These are phyloP conservation scores for Lasioglossum albipes DNA, from an alignment of 1,140 invertebrate genomes.

Conservation along the genomic window DNA sequence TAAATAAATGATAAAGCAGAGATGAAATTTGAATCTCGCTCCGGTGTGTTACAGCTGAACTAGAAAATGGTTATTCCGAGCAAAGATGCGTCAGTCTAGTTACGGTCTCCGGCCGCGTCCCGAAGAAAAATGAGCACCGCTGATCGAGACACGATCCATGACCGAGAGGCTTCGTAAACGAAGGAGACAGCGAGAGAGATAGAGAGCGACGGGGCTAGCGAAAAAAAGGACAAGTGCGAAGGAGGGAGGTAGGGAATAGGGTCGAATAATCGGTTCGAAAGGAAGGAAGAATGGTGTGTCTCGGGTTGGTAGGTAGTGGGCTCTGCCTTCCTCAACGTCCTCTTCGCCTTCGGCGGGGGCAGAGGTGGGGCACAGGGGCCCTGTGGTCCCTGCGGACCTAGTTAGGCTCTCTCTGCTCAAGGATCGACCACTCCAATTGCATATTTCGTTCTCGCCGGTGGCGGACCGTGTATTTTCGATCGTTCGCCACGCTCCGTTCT, in stretches of 20 bases:
- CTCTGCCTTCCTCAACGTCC: slow-evolving; percentile 8
- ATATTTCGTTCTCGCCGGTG: slow-evolving; percentile 4
- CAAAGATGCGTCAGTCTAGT: no score
- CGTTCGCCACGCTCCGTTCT: not conserved
- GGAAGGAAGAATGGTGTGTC: slow-evolving; percentile 47
- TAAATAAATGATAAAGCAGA: no score
- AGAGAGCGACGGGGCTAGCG: slow-evolving; percentile 13
- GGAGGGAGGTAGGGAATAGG: slow-evolving; percentile 10
- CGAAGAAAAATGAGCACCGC: slow-evolving; percentile 53
- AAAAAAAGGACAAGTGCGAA: slow-evolving; percentile 9
- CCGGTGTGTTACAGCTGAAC: no score
- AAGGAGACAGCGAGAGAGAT: slow-evolving; percentile 1
- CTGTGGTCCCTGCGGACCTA: slow-evolving; percentile 9
- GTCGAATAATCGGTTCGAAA: slow-evolving; percentile 38
- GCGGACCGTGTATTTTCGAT: not conserved
- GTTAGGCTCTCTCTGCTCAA: slow-evolving; percentile 10
- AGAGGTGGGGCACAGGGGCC: not conserved
- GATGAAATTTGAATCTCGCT: no score
- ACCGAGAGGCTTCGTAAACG: slow-evolving; percentile 12
- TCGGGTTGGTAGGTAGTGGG: slow-evolving; percentile 11
- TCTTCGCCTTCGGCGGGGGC: not conserved
- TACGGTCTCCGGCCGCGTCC: not conserved
- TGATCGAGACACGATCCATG: slow-evolving; percentile 51
- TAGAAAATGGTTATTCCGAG: no score
- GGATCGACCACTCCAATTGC: slow-evolving; percentile 24